Base-by-base conservation (phyloP, 2,113 vertebrate species). In the Rhinichthys klamathensis region DNA sequence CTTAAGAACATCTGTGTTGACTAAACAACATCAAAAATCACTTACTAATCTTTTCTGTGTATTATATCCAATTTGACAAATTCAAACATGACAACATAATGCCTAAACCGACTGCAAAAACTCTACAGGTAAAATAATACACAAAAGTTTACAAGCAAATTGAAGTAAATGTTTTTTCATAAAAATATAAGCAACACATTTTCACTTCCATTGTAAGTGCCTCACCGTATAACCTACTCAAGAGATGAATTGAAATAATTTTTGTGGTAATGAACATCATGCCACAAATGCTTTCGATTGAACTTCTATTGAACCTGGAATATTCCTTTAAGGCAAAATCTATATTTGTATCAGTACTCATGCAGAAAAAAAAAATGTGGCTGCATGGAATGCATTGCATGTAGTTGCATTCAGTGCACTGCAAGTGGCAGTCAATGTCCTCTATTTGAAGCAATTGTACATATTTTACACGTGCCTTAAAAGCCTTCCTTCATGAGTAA, bases 381-480 rank as follows among this genome's bases (percentile, higher is more conserved):
- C 13, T 13, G 25, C 23, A 13, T 25, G 25, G 13, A 30, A 7
- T 7, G 1, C 13, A 65, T 21, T 69, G 65, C 67, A 41, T 74
- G 78, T 46, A 80, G 9, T 80, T 44, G 25, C 78, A 80, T 21
- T 25, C n/a, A 80, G 27, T 65, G 58, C 60, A 80, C 58, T 80
- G 58, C 78, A 63, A 63, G 78, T 80, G 58, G 56, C n/a, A 74
- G 51, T 75, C 32, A 61, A 46, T 23, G 32, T 35, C 49, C 46
- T 35, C 41, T 9, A 25, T 65, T 77, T 11, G 56, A 72, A n/a
- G 49, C 38, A 84, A 77, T 84, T 76, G 38, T 84, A 73, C 54
- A 77, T 65, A 84, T 76, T 21, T 25, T 79, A 23, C 15, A 67
- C 23, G 49, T 54, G 73, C 46, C 1, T n/a, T 5, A 49, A 84